Conservation (phyloP, 1,140 invertebrate genomes). For the Idris sp. region DNA sequence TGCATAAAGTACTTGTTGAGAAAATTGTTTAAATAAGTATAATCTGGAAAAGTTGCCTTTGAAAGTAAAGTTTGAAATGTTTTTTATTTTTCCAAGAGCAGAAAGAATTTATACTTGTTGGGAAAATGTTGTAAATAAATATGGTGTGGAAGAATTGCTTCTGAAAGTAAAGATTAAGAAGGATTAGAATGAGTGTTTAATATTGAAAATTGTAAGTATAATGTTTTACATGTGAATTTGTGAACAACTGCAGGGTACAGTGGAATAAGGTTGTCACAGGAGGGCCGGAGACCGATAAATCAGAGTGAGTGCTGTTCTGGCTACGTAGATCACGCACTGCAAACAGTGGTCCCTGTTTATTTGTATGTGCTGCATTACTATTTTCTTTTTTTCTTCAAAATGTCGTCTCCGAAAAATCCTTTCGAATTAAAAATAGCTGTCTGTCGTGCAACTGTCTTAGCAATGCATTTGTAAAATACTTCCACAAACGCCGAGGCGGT, state of each 20-base stretch:
- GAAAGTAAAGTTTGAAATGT: too few species aligned
- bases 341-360: conserved; percentile 56
- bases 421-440: conserved; percentile 51
- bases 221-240: conserved; percentile 51
- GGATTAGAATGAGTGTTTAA: conserved; percentile 29
- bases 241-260: conserved; percentile 38
- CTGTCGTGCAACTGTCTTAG: conserved; percentile 26
- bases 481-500: conserved; percentile 30
- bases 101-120: conserved; percentile 13
- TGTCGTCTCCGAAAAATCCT: conserved; percentile 36
- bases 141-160: not conserved
- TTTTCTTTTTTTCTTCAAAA: conserved; percentile 38
- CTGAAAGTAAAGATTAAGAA: conserved; percentile 23
- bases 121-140: conserved; percentile 20
- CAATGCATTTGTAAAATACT: conserved; percentile 52
- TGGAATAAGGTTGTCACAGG: conserved; percentile 58
- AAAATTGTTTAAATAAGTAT: too few species aligned
- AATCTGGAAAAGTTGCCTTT: too few species aligned
- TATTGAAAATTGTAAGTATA: conserved; percentile 47
- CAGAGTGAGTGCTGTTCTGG: conserved; percentile 54
- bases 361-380: conserved; percentile 46
- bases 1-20: too few species aligned
- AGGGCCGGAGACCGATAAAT: conserved; percentile 63
- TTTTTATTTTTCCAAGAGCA: too few species aligned
- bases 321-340: conserved; percentile 57